Evolutionary conservation across 2,888 invertebrate species (phyloP).

Genomic region (Ditula angustiorana): DNA sequence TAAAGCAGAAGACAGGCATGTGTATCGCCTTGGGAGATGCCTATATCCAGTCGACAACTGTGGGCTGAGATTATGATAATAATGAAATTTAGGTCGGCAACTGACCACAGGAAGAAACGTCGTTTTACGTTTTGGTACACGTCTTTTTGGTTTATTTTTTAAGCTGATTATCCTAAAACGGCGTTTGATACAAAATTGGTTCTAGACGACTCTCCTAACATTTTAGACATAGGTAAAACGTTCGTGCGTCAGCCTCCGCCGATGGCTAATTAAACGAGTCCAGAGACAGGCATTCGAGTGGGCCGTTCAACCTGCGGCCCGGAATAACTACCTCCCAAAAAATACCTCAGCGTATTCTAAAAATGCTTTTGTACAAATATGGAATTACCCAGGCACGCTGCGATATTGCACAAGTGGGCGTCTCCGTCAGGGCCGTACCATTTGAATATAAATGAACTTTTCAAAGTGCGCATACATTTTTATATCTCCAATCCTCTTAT

Average conservation of each 20-base stretch:
- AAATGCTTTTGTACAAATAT: slow-evolving; percentile 39
- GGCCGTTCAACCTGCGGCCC: slow-evolving; percentile 3
- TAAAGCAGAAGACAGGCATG: too few relatives aligned
- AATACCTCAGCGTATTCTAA: slow-evolving; percentile 28
- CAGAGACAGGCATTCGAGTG: background rate
- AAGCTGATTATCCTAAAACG: too few relatives aligned
- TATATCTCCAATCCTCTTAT: slow-evolving; percentile 38
- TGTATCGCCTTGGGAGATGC: too few relatives aligned
- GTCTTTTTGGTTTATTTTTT: too few relatives aligned
- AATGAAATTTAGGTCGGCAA: too few relatives aligned
- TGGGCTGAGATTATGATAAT: too few relatives aligned
- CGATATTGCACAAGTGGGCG: slow-evolving; percentile 39
- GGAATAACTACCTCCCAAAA: slow-evolving; percentile 19
- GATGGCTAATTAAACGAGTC: slow-evolving; percentile 14
- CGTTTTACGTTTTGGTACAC: too few relatives aligned
- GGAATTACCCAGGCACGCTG: slow-evolving; percentile 40
- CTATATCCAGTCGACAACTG: too few relatives aligned
- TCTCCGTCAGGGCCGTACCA: slow-evolving; percentile 39
- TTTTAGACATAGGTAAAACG: too few relatives aligned
- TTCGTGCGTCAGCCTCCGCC: background rate
- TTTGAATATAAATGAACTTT: slow-evolving; percentile 52
- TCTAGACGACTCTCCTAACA: too few relatives aligned
- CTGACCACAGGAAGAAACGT: too few relatives aligned
- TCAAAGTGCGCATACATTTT: slow-evolving; percentile 38
- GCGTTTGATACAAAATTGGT: too few relatives aligned